A percentile compares a stretch with the other conserved stretches of the same genome.
Evolutionary conservation across 2,797 vertebrate genomes (phyloP).

Genomic region (Sandelia bainsii): DNA sequence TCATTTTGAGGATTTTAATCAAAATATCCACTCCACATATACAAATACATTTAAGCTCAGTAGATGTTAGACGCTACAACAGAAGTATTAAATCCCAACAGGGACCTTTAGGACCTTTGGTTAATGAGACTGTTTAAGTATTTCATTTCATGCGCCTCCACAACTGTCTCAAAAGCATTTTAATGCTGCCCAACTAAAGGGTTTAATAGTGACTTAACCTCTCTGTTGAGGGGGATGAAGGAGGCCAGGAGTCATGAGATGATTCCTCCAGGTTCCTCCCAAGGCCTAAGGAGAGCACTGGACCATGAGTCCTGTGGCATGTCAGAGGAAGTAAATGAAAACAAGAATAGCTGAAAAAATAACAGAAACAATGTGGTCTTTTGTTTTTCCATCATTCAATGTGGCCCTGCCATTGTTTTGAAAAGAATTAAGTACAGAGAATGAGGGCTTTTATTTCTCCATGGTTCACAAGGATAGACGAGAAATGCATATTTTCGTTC

Average conservation of each 20-base stretch:
- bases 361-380: constrained; percentile 70
- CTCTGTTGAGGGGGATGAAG: constrained; percentile 9
- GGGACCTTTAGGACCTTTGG: constrained; percentile 34
- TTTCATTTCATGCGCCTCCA: constrained; percentile 81
- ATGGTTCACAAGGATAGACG: constrained; percentile 32
- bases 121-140: constrained; percentile 69
- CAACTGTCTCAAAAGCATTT: constrained; percentile 75
- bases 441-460: constrained; percentile 26
- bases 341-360: constrained; percentile 47
- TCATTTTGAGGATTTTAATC: constrained; percentile 5
- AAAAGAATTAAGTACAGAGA: constrained; percentile 37
- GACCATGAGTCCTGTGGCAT: constrained; percentile 73
- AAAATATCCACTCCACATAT: not conserved
- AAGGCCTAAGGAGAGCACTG: constrained; percentile 83
- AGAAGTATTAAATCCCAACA: constrained; percentile 35
- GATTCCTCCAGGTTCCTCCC: constrained; percentile 84
- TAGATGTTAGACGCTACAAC: constrained; percentile 9
- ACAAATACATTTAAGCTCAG: constrained; percentile 11
- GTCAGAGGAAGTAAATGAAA: constrained; percentile 38
- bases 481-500: constrained; percentile 67
- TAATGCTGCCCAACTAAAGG: constrained; percentile 73
- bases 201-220: constrained; percentile 82
- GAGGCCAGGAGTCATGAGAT: constrained; percentile 76
- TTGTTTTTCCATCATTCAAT: constrained; percentile 70
- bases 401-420: constrained; percentile 50